Evolutionary conservation across 1,140 invertebrate genomes (phyloP).

Genomic region (Eueides isabella): DNA sequence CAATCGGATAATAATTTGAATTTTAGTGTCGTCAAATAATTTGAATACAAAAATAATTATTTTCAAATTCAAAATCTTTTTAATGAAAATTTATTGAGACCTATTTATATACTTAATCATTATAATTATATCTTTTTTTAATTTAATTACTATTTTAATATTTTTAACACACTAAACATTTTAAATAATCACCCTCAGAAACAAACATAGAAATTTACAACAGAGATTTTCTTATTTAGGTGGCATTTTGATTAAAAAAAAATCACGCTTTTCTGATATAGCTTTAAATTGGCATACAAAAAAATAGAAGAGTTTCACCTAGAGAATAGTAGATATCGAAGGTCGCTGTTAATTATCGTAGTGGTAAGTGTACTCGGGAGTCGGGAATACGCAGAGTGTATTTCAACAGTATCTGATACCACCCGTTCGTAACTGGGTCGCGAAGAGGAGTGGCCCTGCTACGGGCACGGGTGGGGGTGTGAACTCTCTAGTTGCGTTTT

Average conservation of each 20-base stretch:
- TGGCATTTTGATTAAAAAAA: not conserved
- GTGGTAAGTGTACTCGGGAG: conserved; percentile 40
- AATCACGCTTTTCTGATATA: not conserved
- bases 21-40: too few species aligned
- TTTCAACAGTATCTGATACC: conserved; percentile 47
- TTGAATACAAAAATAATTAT: too few species aligned
- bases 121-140: too few species aligned
- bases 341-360: conserved; percentile 47
- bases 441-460: conserved; percentile 36
- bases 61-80: too few species aligned
- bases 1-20: too few species aligned
- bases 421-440: conserved; percentile 56
- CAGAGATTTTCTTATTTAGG: not conserved
- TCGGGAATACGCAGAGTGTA: conserved; percentile 44
- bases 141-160: too few species aligned
- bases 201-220: not conserved
- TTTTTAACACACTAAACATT: too few species aligned
- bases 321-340: conserved; percentile 33
- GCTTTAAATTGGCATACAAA: not conserved
- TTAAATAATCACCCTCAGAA: too few species aligned
- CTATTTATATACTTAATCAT: too few species aligned
- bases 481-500: conserved; percentile 62
- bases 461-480: conserved; percentile 38
- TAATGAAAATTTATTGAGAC: too few species aligned
- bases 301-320: not conserved